Base-by-base conservation (phyloP, 2,797 vertebrate genomes). In the Danionella dracula region DNA sequence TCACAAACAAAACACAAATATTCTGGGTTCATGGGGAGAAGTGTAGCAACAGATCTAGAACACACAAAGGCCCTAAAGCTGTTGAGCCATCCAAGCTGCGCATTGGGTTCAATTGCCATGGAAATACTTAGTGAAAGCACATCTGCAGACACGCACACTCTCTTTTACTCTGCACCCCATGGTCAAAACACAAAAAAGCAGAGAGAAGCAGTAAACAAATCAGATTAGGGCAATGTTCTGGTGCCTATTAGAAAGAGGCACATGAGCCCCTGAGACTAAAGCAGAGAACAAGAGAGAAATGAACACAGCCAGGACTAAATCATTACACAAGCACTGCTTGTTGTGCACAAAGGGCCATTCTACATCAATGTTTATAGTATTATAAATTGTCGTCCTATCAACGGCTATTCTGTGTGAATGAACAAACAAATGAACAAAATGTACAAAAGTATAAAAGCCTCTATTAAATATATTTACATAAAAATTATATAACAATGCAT, bases 71-170 rank as follows among this genome's bases (percentile, higher is more conserved):
- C 35, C 35, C 37, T 4, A 16, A 27, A 74, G 74, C 66, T 70
- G 19, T 55, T 79, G 71, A 70, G 31, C 78, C 68, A 70, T 68
- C 68, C 79, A 55, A 73, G 77, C 81, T 78, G 76, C 65, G 75
- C 72, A 77, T 48, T 4, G 78, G 68, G 76, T 79, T 72, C 50
- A 76, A 86, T 84, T 77, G 81, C 73, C 76, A 83, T 78, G 89
- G 87, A 90, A 89, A 93, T 91, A 86, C 87, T 90, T 89, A 89
- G 82, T 87, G 88, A 93, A 87, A 92, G 87, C 81, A 80, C 85
- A 88, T 83, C 82, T 84, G 58, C 40, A 38, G 31, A 48, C 54
- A 54, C 34, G 54, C 71, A 54, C 5, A 19, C 19, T 45, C n/a
- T 13, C 58, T 76, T 70, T 73, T 70, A 70, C 71, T 74, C 37